These are phyloP conservation scores for Neoitamus cyanurus DNA, from an alignment of 2,888 invertebrate genomes.

Conservation along the genomic window DNA sequence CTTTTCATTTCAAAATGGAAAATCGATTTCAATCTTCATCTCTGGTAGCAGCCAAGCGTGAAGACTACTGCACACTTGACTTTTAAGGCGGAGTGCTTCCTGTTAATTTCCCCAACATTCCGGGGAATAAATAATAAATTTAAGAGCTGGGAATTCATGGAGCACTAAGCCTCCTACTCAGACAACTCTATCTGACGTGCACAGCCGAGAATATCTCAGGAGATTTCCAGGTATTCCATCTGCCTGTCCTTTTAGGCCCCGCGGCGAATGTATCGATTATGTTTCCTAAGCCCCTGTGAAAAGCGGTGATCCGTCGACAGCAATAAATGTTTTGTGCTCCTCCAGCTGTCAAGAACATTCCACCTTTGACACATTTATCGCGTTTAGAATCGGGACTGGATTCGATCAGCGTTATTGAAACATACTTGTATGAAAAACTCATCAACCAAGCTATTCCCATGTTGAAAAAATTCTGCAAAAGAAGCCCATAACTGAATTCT, in stretches of 20 bases:
- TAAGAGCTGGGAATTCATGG: not conserved
- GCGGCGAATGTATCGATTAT: not conserved
- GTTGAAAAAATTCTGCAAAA: too few species aligned
- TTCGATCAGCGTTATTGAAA: not conserved
- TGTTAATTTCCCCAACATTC: slow-evolving; percentile 35
- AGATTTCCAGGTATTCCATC: slow-evolving; percentile 1
- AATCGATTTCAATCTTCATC: slow-evolving; percentile 25
- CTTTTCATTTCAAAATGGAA: slow-evolving; percentile 22
- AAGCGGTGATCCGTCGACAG: not conserved
- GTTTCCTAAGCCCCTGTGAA: not conserved
- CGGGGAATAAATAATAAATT: slow-evolving; percentile 36
- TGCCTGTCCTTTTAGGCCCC: not conserved
- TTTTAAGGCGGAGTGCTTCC: slow-evolving; percentile 29
- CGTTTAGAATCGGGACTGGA: not conserved
- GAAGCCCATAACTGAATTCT: too few species aligned
- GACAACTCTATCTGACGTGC: not conserved
- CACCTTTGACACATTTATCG: slow-evolving; percentile 1
- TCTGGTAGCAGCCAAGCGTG: slow-evolving; percentile 2
- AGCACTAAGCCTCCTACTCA: not conserved
- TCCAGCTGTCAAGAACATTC: not conserved
- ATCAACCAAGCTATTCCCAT: too few species aligned
- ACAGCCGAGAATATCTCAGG: not conserved
- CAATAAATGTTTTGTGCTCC: slow-evolving; percentile 1
- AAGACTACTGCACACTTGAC: slow-evolving; percentile 12
- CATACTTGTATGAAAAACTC: not conserved